These are phyloP conservation scores for Chaetodon trifascialis DNA, from an alignment of 2,113 vertebrate species.

Conservation along the genomic window DNA sequence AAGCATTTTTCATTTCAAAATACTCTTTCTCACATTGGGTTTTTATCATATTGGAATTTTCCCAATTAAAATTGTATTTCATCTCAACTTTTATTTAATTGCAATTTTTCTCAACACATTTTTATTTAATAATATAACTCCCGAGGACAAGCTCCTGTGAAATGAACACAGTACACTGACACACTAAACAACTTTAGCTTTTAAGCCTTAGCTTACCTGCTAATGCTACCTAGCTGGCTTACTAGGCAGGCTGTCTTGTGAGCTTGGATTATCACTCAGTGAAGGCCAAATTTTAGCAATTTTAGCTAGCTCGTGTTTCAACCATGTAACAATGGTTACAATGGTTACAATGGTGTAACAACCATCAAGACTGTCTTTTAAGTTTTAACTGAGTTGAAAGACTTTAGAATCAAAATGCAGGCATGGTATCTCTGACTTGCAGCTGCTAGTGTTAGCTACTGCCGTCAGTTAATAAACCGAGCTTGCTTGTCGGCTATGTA, in stretches of 20 bases:
- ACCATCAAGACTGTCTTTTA: no score
- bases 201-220: not conserved
- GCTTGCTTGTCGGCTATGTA: not conserved
- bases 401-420: no score
- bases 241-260: not conserved
- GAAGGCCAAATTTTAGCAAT: not conserved
- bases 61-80: not conserved
- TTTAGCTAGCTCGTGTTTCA: not conserved
- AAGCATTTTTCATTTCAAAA: no score
- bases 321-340: no score
- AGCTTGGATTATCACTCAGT: not conserved
- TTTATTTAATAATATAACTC: not conserved
- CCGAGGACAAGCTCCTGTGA: not conserved
- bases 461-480: not conserved
- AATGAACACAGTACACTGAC: not conserved
- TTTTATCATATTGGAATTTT: not conserved
- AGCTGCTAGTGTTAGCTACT: not conserved
- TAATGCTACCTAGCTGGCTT: not conserved
- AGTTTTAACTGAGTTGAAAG: no score
- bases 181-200: not conserved
- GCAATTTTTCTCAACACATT: not conserved
- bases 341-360: no score
- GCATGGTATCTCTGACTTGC: not conserved
- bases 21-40: not conserved
- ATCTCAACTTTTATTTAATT: no score